phyloP scores from a whole-genome alignment of 2,113 vertebrate species.

The Epinephelus fuscoguttatus region DNA sequence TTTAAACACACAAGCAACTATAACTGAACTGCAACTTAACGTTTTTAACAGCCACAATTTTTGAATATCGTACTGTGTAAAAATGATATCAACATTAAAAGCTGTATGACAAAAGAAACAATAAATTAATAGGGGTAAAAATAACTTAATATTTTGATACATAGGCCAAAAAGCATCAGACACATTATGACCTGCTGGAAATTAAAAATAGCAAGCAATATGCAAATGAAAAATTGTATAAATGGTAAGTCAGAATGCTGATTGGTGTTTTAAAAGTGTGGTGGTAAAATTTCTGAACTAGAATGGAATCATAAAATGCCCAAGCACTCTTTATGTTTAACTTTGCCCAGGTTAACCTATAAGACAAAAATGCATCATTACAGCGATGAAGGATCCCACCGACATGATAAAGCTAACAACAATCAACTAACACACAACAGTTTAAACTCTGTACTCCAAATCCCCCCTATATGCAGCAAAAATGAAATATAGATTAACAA shows the following conservation, averaged over 20 bases:
- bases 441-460: too few relatives aligned
- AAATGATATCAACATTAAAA: neutral
- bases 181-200: neutral
- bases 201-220: neutral
- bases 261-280: neutral
- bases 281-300: neutral
- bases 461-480: too few relatives aligned
- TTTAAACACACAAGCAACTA: neutral
- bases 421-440: too few relatives aligned
- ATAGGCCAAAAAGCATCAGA: neutral
- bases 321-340: too few relatives aligned
- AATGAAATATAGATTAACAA: too few relatives aligned
- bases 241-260: neutral
- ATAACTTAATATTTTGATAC: neutral
- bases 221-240: neutral
- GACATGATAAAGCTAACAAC: neutral
- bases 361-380: neutral
- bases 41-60: neutral
- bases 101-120: too few relatives aligned
- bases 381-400: neutral
- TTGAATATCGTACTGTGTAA: neutral
- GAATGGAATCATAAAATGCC: neutral
- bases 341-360: too few relatives aligned
- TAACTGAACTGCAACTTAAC: neutral
- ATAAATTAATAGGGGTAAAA: too few relatives aligned